These are phyloP conservation scores for Sphaeramia orbicularis DNA, from an alignment of 2,797 vertebrate genomes.

Conservation along the genomic window DNA sequence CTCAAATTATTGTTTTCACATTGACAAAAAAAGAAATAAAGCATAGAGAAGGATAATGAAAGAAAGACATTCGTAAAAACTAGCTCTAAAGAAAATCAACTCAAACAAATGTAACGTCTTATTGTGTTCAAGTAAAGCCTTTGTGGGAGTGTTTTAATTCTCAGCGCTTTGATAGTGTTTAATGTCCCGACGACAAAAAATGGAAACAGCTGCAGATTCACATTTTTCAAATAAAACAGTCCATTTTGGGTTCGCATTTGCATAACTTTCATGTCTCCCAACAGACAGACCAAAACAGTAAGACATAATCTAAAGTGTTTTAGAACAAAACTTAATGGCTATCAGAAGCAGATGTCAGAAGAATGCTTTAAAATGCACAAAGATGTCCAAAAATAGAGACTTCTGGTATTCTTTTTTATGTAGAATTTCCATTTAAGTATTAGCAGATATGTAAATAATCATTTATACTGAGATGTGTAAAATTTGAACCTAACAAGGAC, in stretches of 20 bases:
- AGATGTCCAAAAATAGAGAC: conserved; percentile 54
- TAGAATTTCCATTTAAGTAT: conserved; percentile 32
- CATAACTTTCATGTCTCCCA: conserved; percentile 69
- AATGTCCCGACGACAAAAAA: conserved; percentile 59
- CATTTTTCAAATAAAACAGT: conserved; percentile 67
- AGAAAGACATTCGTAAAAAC: conserved; percentile 9
- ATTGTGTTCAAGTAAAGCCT: neutral
- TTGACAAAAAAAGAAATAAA: conserved; percentile 38
- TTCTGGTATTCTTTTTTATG: conserved; percentile 20
- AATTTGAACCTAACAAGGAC: neutral
- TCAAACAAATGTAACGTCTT: too few relatives aligned
- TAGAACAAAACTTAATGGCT: conserved; percentile 68
- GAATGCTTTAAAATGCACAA: conserved; percentile 65
- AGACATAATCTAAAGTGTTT: conserved; percentile 60
- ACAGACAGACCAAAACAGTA: conserved; percentile 57
- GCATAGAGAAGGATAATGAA: conserved; percentile 29
- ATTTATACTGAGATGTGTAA: conserved; percentile 3
- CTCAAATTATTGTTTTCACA: conserved; percentile 19
- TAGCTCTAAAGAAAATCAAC: neutral
- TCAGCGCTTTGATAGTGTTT: conserved; percentile 49
- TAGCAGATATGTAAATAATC: conserved; percentile 7
- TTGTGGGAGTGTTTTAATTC: conserved; percentile 1
- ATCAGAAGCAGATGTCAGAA: conserved; percentile 78
- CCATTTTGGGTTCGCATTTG: conserved; percentile 65
- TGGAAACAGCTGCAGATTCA: conserved; percentile 55